These are phyloP conservation scores for Penaeus chinensis DNA, from an alignment of 1,140 invertebrate species.

Conservation along the genomic window DNA sequence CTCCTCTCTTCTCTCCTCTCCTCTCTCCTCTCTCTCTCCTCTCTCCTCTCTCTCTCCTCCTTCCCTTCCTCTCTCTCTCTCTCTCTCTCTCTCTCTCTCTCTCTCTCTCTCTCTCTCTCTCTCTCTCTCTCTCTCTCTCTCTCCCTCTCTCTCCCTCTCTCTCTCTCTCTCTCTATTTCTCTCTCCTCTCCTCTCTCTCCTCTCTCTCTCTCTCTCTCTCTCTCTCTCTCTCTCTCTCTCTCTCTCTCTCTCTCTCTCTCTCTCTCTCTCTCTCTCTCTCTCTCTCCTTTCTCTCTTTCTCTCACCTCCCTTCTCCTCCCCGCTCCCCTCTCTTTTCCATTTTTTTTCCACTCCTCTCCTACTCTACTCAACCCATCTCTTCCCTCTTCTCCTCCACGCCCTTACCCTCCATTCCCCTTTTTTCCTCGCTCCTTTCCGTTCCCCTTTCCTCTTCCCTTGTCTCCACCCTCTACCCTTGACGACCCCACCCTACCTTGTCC, in stretches of 20 bases:
- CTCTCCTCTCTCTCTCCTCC: neutral
- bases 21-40: neutral
- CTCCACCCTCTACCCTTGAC: neutral
- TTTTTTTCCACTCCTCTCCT: no score
- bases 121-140: neutral
- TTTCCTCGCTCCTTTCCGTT: neutral
- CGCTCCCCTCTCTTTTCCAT: no score
- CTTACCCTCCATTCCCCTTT: neutral
- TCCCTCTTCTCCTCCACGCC: no score
- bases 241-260: no score
- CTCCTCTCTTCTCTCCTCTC: neutral
- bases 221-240: neutral
- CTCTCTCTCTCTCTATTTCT: neutral
- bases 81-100: neutral
- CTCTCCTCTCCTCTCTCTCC: neutral
- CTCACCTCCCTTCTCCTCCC: neutral
- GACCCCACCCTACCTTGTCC: neutral
- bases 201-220: neutral
- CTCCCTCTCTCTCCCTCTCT: neutral
- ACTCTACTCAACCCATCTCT: no score
- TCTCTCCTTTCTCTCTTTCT: neutral
- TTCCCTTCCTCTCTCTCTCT: neutral
- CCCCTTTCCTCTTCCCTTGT: neutral
- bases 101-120: neutral
- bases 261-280: no score